These are phyloP conservation scores for Origma solitaria DNA, from an alignment of 2,113 vertebrate species.

Conservation along the genomic window DNA sequence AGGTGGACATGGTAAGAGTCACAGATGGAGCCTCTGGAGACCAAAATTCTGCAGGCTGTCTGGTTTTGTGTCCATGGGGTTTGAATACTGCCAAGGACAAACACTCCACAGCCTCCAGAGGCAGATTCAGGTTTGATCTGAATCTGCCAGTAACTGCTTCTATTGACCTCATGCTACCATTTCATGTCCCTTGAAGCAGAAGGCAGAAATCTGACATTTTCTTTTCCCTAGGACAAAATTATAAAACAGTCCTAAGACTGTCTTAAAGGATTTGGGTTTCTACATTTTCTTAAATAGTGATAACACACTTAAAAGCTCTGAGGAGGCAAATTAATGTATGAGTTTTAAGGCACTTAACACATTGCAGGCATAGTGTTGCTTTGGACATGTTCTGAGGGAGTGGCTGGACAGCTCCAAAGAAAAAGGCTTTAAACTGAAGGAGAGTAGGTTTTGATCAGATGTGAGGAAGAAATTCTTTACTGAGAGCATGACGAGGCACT, in stretches of 20 bases:
- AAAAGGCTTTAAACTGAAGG: not conserved
- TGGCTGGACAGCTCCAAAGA: not conserved
- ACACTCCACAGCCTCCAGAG: not conserved
- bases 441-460: not conserved
- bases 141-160: not conserved
- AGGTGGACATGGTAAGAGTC: conserved; percentile 91
- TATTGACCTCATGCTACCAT: not conserved
- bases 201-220: not conserved
- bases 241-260: not conserved
- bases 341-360: not conserved
- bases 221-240: not conserved
- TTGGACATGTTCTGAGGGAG: not conserved
- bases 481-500: fast-evolving
- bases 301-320: not conserved
- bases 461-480: not conserved
- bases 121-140: not conserved
- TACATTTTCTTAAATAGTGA: not conserved
- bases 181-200: not conserved
- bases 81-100: not conserved
- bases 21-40: not conserved
- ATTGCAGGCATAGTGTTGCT: not conserved
- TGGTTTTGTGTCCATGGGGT: not conserved
- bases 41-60: not conserved
- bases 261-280: not conserved
- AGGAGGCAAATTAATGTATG: not conserved